Conservation (phyloP, 1,140 invertebrate species). For the Macrobrachium nipponense region DNA sequence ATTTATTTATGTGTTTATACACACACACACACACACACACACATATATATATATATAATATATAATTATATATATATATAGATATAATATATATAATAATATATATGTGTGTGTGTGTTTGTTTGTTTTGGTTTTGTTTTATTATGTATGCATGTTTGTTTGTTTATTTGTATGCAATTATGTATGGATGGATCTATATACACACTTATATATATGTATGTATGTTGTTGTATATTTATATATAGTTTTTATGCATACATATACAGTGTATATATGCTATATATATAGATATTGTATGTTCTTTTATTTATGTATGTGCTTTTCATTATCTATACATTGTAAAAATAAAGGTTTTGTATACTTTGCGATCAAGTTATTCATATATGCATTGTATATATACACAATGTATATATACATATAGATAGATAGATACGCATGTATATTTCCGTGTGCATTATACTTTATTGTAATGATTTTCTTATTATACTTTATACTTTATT, state of each 20-base stretch:
- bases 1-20: conserved; percentile 9
- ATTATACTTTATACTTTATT: too few relatives aligned
- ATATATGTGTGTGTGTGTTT: conserved; percentile 10
- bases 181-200: not conserved
- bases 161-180: conserved; percentile 4
- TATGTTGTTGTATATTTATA: not conserved
- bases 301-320: too few relatives aligned
- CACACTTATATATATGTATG: not conserved
- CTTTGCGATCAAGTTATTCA: too few relatives aligned
- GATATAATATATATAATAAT: conserved; percentile 9
- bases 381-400: not conserved
- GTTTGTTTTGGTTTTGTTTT: too few relatives aligned
- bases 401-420: not conserved
- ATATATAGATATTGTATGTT: too few relatives aligned
- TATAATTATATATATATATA: too few relatives aligned
- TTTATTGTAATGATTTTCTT: too few relatives aligned
- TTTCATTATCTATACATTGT: too few relatives aligned
- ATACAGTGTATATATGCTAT: not conserved
- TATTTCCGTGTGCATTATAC: not conserved
- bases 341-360: too few relatives aligned
- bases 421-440: not conserved
- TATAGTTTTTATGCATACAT: not conserved
- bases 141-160: conserved; percentile 16
- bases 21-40: conserved; percentile 14
- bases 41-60: conserved; percentile 30